Percentiles rank a stretch among this genome's conserved stretches.
Evolutionary conservation across 1,140 invertebrate species (phyloP).

Genomic region (Rhizoglyphus robini): DNA sequence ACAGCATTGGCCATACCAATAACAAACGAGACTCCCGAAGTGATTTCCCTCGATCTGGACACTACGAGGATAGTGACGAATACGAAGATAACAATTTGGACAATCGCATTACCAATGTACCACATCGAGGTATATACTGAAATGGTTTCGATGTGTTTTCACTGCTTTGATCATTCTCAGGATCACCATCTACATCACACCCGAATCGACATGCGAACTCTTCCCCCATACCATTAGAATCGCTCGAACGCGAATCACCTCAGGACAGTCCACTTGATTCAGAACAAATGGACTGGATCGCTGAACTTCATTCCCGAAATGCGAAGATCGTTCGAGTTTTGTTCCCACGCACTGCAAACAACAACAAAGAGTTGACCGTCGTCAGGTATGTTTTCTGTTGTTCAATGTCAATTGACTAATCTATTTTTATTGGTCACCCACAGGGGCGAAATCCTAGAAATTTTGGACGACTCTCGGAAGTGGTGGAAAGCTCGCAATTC

Average conservation of each 20-base stretch:
- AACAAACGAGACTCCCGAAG: not conserved
- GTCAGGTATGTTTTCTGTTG: constrained; percentile 40
- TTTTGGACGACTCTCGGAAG: constrained; percentile 84
- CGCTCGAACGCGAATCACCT: constrained; percentile 47
- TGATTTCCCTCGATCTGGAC: not conserved
- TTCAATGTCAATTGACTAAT: not conserved
- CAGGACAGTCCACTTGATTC: constrained; percentile 7
- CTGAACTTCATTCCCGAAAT: constrained; percentile 36
- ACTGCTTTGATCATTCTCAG: too few relatives aligned
- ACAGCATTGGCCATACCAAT: not conserved
- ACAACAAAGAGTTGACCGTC: constrained; percentile 93
- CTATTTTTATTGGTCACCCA: not conserved
- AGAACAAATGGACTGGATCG: constrained; percentile 30
- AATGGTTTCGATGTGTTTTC: too few relatives aligned
- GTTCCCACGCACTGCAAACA: constrained; percentile 89
- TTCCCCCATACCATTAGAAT: constrained; percentile 37
- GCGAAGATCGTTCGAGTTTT: constrained; percentile 80
- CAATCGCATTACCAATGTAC: too few relatives aligned
- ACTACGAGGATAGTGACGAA: not conserved
- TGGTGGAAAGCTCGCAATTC: constrained; percentile 97
- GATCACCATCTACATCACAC: constrained; percentile 12
- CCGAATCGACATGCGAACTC: constrained; percentile 27
- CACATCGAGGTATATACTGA: not conserved
- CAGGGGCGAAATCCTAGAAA: constrained; percentile 39
- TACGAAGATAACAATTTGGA: constrained; percentile 9